phyloP scores from a whole-genome alignment of 2,888 invertebrate species.

The Caradrina kadenii region DNA sequence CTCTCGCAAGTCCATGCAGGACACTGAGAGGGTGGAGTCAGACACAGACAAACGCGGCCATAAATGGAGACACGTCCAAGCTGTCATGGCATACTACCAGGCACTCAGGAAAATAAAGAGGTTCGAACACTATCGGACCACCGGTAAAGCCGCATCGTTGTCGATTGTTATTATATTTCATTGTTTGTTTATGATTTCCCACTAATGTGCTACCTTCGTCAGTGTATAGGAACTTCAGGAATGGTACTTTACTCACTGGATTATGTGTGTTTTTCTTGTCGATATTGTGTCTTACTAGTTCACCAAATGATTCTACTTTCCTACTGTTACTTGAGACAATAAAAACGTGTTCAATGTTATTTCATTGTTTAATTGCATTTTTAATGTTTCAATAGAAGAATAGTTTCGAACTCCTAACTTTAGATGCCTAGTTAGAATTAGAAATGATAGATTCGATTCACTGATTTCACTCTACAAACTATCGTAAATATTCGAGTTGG shows the following conservation, averaged over 20 bases:
- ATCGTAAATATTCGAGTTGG: conserved; percentile 72
- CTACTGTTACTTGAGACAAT: conserved; percentile 81
- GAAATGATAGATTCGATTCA: conserved; percentile 78
- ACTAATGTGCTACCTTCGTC: conserved; percentile 86
- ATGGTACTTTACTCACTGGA: conserved; percentile 85
- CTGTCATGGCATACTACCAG: conserved; percentile 97
- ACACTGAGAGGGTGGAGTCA: conserved; percentile 83
- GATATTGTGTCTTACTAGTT: conserved; percentile 86
- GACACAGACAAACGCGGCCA: conserved; percentile 90
- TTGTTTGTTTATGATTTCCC: conserved; percentile 85
- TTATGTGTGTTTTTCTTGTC: conserved; percentile 87
- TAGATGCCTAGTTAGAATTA: conserved; percentile 77
- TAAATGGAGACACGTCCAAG: conserved; percentile 96
- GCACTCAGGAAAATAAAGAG: conserved; percentile 97
- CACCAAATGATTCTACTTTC: conserved; percentile 82
- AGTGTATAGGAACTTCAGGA: conserved; percentile 87
- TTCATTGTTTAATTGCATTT: conserved; percentile 80
- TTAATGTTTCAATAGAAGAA: conserved; percentile 77
- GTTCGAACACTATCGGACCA: conserved; percentile 88
- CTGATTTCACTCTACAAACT: conserved; percentile 83
- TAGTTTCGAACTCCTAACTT: conserved; percentile 66
- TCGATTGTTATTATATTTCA: conserved; percentile 78
- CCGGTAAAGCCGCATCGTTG: conserved; percentile 83
- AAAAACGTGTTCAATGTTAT: conserved; percentile 77
- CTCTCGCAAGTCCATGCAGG: conserved; percentile 86